Conservation (phyloP, 2,888 invertebrate species). For the Leucozona laternaria region DNA sequence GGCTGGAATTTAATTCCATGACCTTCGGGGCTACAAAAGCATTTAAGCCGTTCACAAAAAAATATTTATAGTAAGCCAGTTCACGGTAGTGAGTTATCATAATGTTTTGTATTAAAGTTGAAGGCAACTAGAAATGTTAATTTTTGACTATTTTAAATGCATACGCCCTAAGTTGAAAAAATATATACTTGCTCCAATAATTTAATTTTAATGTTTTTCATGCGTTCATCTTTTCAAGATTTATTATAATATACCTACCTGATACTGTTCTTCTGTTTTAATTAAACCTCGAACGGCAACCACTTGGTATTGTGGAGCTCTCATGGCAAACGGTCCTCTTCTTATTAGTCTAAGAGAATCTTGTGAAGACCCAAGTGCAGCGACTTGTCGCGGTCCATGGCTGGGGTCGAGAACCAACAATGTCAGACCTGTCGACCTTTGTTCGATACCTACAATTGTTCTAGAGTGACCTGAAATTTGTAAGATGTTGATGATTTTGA, state of each 20-base stretch:
- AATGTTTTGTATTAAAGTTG: too few relatives aligned
- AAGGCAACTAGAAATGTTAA: too few relatives aligned
- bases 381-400: conserved; percentile 92
- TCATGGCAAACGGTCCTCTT: conserved; percentile 90
- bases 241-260: conserved; percentile 85
- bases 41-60: too few relatives aligned
- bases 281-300: conserved; percentile 91
- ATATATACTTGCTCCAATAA: background rate
- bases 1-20: too few relatives aligned
- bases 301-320: conserved; percentile 94
- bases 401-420: conserved; percentile 94
- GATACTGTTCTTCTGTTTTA: conserved; percentile 89
- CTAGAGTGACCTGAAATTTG: conserved; percentile 90
- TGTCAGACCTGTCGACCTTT: conserved; percentile 87
- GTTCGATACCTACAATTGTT: conserved; percentile 95
- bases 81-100: too few relatives aligned
- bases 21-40: too few relatives aligned
- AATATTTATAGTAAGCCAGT: too few relatives aligned
- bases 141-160: too few relatives aligned
- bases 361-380: conserved; percentile 83
- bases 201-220: background rate
- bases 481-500: background rate
- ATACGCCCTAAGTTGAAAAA: background rate
- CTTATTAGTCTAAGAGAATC: conserved; percentile 88
- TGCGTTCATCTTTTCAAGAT: background rate